Evolutionary conservation across 2,113 vertebrate species (phyloP), one percentile per base, ranked within the genome.

Genomic region (Neogale vison): DNA sequence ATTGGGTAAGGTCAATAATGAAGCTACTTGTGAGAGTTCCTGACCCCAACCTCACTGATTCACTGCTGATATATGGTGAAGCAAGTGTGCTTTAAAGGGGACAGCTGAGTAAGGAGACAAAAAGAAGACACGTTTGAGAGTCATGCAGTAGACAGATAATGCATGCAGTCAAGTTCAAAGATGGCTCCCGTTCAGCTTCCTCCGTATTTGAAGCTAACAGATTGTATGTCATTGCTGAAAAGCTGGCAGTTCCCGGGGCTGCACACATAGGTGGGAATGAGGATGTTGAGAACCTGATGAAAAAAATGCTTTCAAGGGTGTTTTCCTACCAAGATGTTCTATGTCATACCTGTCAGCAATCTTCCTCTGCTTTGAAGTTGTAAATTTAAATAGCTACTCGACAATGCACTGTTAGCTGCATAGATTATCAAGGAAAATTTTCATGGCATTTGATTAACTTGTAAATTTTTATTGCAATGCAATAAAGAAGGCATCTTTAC

Each of bases 401-500:
- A 71, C n/a, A 79, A 79, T 74, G 87, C n/a, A 39, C 36, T 59
- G 57, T 76, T 81, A 89, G 71, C 50, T 57, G 42, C 4, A 52
- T 84, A 85, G 93, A 95, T 89, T 77, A 89, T 88, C 52, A 81
- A 65, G 39, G 42, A 93, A 92, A 76, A 77, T 34, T 12, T 47
- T 94, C 81, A 55, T 18, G 69, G 34, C 57, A 92, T 74, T 93
- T 87, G 95, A 92, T 71, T 91, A 93, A 85, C 80, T 95, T 88
- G 39, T 88, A 88, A 55, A 69, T 89, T 79, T 93, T 88, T 83
- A 92, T 55, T 91, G 82, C 1, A 82, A 34, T 72, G 71, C 12
- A 80, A 20, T 84, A 84, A 83, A 84, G 50, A 90, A 87, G 71
- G 93, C 63, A 91, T 90, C 92, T 86, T 63, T 77, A 7, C 39